Evolutionary conservation across 1,140 invertebrate species (phyloP), one percentile per base, ranked within the genome.

Genomic region (Trichonephila inaurata): DNA sequence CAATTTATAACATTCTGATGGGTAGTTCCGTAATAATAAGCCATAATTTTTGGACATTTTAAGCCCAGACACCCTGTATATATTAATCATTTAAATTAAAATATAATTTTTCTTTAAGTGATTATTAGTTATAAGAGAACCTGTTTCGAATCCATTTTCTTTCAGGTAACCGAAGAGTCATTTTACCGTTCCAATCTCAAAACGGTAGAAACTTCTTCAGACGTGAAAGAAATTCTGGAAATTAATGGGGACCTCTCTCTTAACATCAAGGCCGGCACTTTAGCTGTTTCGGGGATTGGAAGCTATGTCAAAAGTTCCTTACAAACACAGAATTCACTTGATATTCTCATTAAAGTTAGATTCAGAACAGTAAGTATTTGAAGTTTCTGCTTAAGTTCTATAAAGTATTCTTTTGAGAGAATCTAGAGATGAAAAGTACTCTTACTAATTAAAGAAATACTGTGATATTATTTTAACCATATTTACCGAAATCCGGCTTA

Each of bases 321-420:
- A 16, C 18, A 62, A 3, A 10, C 91, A 6, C 21, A 40, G 21
- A 92, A 89, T n/a, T 85, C 87, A 0, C 88, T 94, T 6, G 94
- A 94, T 40, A 66, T 94, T 2, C 85, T 94, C 1, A 92, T 86
- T 10, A 94, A 94, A 94, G 86, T 93, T 14, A 82, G 62, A 1
- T 94, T 61, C 28, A 77, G 91, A 85, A 94, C 94, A n/a, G 94
- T 94, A 62, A 87, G 91, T 0, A 51, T 8, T 8, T 51, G 5
- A 85, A 12, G 24, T 85, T 33, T 58, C 2, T 19, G 3, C 7
- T 19, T 44, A 19, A 51, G 44, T 51, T 8, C 0, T 51, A 33
- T 51, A 5, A 51, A 51, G 10, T 60, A 40, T n/a, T 61, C 7
- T 69, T 69, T 69, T 40, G 1, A 12, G 1, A 12, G 8, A n/a